A percentile compares a stretch with the other conserved stretches of the same genome.
Evolutionary conservation across 2,113 vertebrate species (phyloP).

Genomic region (Octodon degus): DNA sequence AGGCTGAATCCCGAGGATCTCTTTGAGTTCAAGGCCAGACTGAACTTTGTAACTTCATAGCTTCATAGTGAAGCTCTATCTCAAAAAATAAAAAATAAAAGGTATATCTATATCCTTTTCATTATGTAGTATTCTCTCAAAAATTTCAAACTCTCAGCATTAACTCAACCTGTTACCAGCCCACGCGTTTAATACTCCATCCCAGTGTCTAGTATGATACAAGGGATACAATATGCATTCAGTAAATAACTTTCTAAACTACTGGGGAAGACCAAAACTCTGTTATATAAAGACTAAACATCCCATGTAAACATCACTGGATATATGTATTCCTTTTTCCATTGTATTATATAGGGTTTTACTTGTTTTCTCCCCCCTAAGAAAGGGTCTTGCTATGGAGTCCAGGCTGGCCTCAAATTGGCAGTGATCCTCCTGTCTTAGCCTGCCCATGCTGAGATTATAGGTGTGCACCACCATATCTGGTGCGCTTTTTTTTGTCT

Average conservation of each 20-base stretch:
- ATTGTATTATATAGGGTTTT: conserved; percentile 3
- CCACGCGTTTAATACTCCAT: not conserved
- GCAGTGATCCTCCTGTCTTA: not conserved
- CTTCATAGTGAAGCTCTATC: not conserved
- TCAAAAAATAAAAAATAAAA: not conserved
- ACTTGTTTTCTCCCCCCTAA: not conserved
- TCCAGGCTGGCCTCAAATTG: not conserved
- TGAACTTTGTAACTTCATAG: not conserved
- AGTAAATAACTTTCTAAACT: conserved; percentile 56
- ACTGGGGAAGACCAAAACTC: conserved; percentile 39
- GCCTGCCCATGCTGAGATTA: not conserved
- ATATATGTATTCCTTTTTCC: conserved; percentile 35
- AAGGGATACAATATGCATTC: not conserved
- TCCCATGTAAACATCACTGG: conserved; percentile 6
- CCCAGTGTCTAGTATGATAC: conserved; percentile 38
- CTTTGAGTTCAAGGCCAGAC: not conserved
- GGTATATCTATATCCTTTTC: not conserved
- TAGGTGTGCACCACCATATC: not conserved
- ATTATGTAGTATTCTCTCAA: conserved; percentile 18
- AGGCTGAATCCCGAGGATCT: not conserved
- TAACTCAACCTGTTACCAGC: conserved; percentile 23
- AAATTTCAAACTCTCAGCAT: conserved; percentile 47
- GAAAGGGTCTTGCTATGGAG: not conserved
- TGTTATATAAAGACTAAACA: not conserved
- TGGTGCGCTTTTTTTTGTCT: conserved; percentile 28